These are phyloP conservation scores for Epinephelus fuscoguttatus DNA, from an alignment of 2,113 vertebrate genomes.

Conservation along the genomic window DNA sequence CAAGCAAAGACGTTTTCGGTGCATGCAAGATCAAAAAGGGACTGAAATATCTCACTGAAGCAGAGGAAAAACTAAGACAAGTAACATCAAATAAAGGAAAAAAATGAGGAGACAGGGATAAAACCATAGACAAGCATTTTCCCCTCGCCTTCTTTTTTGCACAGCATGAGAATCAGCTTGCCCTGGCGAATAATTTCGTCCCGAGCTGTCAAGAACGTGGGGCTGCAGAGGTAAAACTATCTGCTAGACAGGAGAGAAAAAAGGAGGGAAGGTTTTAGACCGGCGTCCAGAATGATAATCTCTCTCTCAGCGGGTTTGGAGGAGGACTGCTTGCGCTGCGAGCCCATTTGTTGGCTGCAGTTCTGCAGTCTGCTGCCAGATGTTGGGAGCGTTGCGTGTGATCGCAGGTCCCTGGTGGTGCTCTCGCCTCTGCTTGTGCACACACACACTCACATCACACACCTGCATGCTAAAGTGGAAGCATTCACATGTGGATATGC, in stretches of 20 bases:
- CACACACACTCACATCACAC: constrained; percentile 35
- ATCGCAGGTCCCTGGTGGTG: constrained; percentile 74
- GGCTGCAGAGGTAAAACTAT: constrained; percentile 65
- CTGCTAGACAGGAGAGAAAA: constrained; percentile 44
- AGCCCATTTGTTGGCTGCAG: constrained; percentile 68
- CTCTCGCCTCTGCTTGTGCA: constrained; percentile 63
- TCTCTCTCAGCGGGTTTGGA: constrained; percentile 56
- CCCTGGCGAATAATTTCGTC: constrained; percentile 31
- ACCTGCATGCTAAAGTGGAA: constrained; percentile 62
- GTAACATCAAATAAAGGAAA: neutral
- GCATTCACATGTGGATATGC: constrained; percentile 48
- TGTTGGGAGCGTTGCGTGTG: constrained; percentile 82
- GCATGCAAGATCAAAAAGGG: neutral
- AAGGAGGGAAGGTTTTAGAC: constrained; percentile 29
- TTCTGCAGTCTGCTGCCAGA: constrained; percentile 78
- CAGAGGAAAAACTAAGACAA: neutral
- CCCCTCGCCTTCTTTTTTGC: neutral
- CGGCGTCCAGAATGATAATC: constrained; percentile 61
- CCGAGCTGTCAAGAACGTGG: constrained; percentile 40
- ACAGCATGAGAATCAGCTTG: neutral
- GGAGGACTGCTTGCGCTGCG: constrained; percentile 50
- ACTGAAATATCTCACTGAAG: neutral
- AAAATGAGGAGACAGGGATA: neutral
- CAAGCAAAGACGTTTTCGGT: neutral
- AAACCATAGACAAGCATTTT: neutral